Conservation (phyloP, 2,797 vertebrate species). For the Gorsachius magnificus region DNA sequence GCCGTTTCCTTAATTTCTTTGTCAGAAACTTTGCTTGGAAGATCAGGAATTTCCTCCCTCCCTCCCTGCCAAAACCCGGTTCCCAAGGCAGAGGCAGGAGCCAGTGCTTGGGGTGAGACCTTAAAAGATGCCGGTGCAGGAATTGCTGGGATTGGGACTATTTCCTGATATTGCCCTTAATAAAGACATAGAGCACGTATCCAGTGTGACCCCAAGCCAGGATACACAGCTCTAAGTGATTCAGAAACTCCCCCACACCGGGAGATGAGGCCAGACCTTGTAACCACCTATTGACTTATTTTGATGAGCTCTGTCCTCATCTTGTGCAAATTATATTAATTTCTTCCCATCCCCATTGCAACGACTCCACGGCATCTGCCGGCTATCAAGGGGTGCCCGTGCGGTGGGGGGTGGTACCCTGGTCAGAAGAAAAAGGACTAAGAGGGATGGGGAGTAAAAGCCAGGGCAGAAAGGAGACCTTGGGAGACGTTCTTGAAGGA, state of each 20-base stretch:
- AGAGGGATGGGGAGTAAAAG: not conserved
- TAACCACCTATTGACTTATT: not conserved
- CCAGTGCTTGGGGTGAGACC: not conserved
- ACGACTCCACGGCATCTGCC: rapidly evolving
- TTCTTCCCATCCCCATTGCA: not conserved
- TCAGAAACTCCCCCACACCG: not conserved
- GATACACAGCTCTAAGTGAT: not conserved
- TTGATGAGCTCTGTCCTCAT: not conserved
- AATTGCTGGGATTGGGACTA: not conserved
- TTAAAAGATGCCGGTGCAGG: not conserved
- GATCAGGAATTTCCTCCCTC: not conserved
- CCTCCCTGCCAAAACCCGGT: not conserved
- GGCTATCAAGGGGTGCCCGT: not conserved
- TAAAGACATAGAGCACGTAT: rapidly evolving
- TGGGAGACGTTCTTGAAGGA: not conserved
- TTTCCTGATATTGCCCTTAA: not conserved
- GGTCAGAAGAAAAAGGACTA: not conserved
- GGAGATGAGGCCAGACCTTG: not conserved
- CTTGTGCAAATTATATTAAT: not conserved
- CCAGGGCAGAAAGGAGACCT: not conserved
- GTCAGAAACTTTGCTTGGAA: not conserved
- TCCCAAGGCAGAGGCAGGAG: not conserved
- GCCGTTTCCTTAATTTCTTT: not conserved
- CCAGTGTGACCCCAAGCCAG: not conserved
- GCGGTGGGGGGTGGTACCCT: too few species aligned